Percentiles rank a stretch among this genome's conserved stretches.
These are phyloP conservation scores for Hemitrygon akajei DNA, from an alignment of 2,797 vertebrate species.

Conservation along the genomic window DNA sequence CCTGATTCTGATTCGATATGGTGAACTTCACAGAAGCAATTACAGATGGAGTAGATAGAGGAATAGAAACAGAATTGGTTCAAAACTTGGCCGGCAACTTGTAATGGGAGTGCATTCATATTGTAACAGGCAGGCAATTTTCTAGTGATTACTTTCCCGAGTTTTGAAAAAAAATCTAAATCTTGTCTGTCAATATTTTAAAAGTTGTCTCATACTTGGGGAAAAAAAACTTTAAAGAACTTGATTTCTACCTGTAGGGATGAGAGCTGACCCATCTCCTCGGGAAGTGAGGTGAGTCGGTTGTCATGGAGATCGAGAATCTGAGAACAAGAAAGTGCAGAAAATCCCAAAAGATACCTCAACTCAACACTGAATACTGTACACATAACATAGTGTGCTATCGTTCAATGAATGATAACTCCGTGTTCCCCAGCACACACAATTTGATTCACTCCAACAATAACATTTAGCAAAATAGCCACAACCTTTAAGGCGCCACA, in stretches of 20 bases:
- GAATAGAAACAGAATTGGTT: background rate
- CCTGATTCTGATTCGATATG: no score
- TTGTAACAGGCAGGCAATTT: background rate
- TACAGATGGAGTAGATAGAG: background rate
- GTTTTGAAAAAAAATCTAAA: background rate
- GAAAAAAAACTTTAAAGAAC: background rate
- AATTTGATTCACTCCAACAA: background rate
- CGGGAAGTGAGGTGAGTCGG: conserved; percentile 72
- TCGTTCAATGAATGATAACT: background rate
- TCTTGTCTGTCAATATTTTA: background rate
- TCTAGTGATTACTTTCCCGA: background rate
- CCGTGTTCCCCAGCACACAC: no score
- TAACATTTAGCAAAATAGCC: background rate
- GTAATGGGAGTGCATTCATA: background rate
- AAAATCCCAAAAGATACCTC: background rate
- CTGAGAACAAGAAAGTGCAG: conserved; percentile 50
- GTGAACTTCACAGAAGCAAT: background rate
- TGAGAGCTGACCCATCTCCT: conserved; percentile 71
- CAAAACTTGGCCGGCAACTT: background rate
- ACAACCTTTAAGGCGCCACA: background rate
- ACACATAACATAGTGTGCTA: background rate
- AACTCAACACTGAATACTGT: background rate
- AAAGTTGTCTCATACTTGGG: background rate
- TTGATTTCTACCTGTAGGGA: conserved; percentile 72
- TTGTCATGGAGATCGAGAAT: conserved; percentile 89